These are phyloP conservation scores for Poliocrania exsul DNA, from an alignment of 2,797 vertebrate species.

Conservation along the genomic window DNA sequence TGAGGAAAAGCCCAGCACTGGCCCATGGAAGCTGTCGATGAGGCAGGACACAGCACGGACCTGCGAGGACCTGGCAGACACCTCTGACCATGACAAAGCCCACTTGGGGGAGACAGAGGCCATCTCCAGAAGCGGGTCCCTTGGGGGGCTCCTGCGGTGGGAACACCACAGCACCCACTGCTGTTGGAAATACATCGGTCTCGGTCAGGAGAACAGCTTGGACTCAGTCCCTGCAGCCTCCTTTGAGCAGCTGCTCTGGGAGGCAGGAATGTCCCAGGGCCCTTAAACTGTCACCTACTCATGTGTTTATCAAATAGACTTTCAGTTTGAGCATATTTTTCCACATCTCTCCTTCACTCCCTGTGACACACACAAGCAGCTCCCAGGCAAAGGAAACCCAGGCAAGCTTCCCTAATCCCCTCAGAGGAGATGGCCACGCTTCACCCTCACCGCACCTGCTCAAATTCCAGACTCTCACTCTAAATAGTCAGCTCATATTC, in stretches of 20 bases:
- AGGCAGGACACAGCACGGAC: background rate
- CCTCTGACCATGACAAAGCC: background rate
- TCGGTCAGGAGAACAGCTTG: fast-evolving
- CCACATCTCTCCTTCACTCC: background rate
- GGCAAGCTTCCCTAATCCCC: background rate
- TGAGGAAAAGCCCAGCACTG: background rate
- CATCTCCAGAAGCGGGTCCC: background rate
- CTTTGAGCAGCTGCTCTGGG: background rate
- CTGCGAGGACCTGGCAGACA: background rate
- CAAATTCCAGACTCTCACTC: background rate
- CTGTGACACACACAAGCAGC: fast-evolving
- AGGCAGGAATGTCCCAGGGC: background rate
- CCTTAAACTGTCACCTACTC: background rate
- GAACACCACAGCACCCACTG: fast-evolving
- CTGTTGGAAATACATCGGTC: background rate
- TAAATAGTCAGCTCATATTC: background rate
- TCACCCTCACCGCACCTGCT: background rate
- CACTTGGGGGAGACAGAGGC: background rate
- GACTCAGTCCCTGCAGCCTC: background rate
- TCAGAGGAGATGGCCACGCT: fast-evolving
- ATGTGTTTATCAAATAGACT: background rate
- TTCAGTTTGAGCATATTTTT: background rate
- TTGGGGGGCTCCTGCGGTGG: background rate
- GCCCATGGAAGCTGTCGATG: background rate
- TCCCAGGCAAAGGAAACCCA: background rate